These are phyloP conservation scores for Agapostemon virescens DNA, from an alignment of 2,888 invertebrate genomes.

Conservation along the genomic window DNA sequence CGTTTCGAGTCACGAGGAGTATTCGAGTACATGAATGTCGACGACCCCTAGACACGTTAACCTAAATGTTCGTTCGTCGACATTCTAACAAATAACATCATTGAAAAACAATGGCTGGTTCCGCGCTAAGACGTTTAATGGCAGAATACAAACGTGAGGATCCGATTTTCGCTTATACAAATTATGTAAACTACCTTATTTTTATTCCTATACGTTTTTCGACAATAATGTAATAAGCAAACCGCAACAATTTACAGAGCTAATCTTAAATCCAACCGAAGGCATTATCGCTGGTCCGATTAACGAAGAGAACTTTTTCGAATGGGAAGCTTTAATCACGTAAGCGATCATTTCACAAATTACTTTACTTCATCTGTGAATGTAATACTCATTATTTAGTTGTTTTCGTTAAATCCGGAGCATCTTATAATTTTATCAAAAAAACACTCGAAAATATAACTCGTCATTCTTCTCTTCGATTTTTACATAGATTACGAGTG, in stretches of 20 bases:
- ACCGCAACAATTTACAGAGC: constrained; percentile 83
- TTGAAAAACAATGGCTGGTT: constrained; percentile 87
- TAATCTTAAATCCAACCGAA: constrained; percentile 97
- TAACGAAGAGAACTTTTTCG: constrained; percentile 99
- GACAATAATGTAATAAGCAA: constrained; percentile 30
- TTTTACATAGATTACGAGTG: background rate
- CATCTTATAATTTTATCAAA: background rate
- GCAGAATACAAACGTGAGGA: constrained; percentile 92
- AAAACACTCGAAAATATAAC: background rate
- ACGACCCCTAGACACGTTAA: constrained; percentile 1
- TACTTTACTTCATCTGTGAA: background rate
- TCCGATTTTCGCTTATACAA: constrained; percentile 35
- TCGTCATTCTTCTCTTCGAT: background rate
- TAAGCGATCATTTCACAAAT: constrained; percentile 79
- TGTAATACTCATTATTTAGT: background rate
- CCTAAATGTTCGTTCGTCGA: constrained; percentile 24
- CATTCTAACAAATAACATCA: constrained; percentile 25
- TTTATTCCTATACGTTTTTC: constrained; percentile 10
- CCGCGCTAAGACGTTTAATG: constrained; percentile 91
- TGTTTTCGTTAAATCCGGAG: background rate
- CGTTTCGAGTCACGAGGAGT: background rate
- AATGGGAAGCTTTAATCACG: constrained; percentile 99
- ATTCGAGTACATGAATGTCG: constrained; percentile 1
- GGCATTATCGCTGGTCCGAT: constrained; percentile 99
- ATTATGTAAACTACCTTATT: constrained; percentile 2